These are phyloP conservation scores for Drosophila neonasuta DNA, from an alignment of 2,888 invertebrate species.

Conservation along the genomic window DNA sequence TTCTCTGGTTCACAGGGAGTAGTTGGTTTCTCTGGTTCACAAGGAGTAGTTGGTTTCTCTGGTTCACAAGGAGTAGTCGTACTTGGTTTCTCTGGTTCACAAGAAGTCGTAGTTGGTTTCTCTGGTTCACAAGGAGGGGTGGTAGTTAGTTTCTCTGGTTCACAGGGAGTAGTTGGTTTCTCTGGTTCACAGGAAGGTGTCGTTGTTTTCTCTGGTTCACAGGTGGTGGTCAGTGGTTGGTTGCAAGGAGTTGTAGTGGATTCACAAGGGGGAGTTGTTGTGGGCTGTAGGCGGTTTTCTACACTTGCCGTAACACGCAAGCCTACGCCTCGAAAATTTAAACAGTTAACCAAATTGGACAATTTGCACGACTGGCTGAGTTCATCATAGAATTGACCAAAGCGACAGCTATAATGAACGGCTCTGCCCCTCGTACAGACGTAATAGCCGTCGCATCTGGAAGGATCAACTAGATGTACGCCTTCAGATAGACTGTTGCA, in stretches of 20 bases:
- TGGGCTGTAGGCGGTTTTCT: background rate
- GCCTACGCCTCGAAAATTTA: constrained; percentile 40
- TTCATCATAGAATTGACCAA: constrained; percentile 40
- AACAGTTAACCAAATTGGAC: constrained; percentile 40
- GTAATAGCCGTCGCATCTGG: constrained; percentile 41
- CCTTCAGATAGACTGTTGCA: constrained; percentile 39
- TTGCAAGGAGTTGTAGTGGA: constrained; percentile 11
- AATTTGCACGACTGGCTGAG: constrained; percentile 24
- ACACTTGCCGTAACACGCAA: constrained; percentile 19
- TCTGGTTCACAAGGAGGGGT: constrained; percentile 11
- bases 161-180: constrained; percentile 1
- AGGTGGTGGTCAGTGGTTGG: background rate
- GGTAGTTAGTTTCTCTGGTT: background rate
- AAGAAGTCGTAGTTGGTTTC: constrained; percentile 5
- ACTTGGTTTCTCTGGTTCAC: constrained; percentile 10
- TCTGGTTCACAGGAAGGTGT: constrained; percentile 9
- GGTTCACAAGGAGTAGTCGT: constrained; percentile 13
- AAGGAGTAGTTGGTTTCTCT: constrained; percentile 1
- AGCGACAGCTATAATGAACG: constrained; percentile 36
- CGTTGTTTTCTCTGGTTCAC: background rate
- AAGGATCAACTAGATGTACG: constrained; percentile 29
- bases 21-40: background rate
- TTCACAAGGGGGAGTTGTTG: background rate
- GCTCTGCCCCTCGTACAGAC: constrained; percentile 36
- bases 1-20: constrained; percentile 1